These are phyloP conservation scores for Triplophysa tibetana DNA, from an alignment of 2,113 vertebrate species.

Conservation along the genomic window DNA sequence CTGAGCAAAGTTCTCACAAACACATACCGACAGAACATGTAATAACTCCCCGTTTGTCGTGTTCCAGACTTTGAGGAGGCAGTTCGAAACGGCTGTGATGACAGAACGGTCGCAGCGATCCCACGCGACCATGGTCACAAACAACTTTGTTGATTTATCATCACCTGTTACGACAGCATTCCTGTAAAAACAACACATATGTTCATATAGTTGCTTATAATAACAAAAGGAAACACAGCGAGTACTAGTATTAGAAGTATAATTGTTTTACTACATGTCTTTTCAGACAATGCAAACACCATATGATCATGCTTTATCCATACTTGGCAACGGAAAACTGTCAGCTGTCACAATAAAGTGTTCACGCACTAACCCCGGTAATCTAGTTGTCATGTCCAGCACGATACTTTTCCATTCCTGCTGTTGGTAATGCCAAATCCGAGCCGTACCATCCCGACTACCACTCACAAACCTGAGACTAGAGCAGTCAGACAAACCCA, in stretches of 20 bases:
- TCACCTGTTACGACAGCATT: slow-evolving; percentile 76
- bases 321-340: not conserved
- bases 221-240: slow-evolving; percentile 10
- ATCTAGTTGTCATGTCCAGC: slow-evolving; percentile 88
- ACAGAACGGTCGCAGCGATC: slow-evolving; percentile 87
- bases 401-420: slow-evolving; percentile 92
- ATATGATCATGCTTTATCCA: not conserved
- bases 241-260: no score
- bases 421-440: slow-evolving; percentile 94
- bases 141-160: slow-evolving; percentile 91
- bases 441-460: slow-evolving; percentile 93
- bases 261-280: no score
- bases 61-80: slow-evolving; percentile 95
- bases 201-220: not conserved
- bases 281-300: not conserved
- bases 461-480: slow-evolving; percentile 96
- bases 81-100: slow-evolving; percentile 96
- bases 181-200: slow-evolving; percentile 65
- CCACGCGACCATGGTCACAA: slow-evolving; percentile 98
- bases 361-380: slow-evolving; percentile 82
- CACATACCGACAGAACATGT: slow-evolving; percentile 89
- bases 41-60: slow-evolving; percentile 87
- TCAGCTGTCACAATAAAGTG: not conserved
- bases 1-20: not conserved
- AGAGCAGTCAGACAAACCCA: not conserved